These are phyloP conservation scores for Hoplostethus atlanticus DNA, from an alignment of 2,797 vertebrate species.

Conservation along the genomic window DNA sequence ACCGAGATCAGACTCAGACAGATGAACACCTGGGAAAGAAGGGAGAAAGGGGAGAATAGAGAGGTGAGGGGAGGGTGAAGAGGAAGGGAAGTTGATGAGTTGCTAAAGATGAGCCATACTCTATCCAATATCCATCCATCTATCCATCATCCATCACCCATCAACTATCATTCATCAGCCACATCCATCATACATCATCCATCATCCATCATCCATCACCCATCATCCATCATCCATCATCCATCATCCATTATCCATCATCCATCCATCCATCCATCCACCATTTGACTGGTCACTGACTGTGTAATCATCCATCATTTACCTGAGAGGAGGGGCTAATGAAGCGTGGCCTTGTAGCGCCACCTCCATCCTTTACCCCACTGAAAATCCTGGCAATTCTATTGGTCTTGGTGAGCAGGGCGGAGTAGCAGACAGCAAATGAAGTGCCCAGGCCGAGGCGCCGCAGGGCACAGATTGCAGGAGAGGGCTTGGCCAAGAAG, in stretches of 20 bases:
- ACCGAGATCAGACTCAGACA: slow-evolving; percentile 96
- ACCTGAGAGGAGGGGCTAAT: slow-evolving; percentile 98
- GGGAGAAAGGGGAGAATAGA: not conserved
- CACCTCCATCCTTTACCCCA: slow-evolving; percentile 92
- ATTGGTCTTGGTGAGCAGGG: slow-evolving; percentile 98
- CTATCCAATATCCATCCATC: slow-evolving; percentile 24
- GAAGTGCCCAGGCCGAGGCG: slow-evolving; percentile 95
- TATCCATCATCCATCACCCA: slow-evolving; percentile 16
- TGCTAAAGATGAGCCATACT: too few species aligned
- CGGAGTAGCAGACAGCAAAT: slow-evolving; percentile 97
- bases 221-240: not conserved
- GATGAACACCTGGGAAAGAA: slow-evolving; percentile 89
- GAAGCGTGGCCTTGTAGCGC: slow-evolving; percentile 93
- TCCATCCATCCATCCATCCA: too few species aligned
- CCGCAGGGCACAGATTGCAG: slow-evolving; percentile 93
- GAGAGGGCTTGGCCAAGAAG: slow-evolving; percentile 97
- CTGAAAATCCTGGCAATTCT: slow-evolving; percentile 97
- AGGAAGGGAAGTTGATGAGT: slow-evolving; percentile 16
- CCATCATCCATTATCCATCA: slow-evolving; percentile 9
- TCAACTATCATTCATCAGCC: too few species aligned
- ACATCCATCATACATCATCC: too few species aligned
- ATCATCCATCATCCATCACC: too few species aligned
- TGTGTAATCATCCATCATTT: slow-evolving; percentile 26
- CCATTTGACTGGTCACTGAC: slow-evolving; percentile 23
- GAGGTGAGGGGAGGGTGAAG: not conserved